phyloP scores from a whole-genome alignment of 2,113 vertebrate species.

The Abramis brama region DNA sequence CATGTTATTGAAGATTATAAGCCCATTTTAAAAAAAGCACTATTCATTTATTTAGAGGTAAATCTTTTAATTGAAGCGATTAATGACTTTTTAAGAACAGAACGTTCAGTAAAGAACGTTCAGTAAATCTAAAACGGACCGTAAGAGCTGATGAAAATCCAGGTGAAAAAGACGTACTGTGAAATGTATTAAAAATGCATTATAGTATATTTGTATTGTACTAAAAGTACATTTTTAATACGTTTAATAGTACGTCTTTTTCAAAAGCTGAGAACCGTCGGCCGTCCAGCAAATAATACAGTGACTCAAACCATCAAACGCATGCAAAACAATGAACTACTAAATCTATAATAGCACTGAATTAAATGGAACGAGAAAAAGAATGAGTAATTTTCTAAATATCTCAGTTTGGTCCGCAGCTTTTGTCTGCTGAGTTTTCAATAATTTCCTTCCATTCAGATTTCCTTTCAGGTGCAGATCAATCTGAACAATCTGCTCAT shows the following conservation, averaged over 20 bases:
- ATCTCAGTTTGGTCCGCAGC: background rate
- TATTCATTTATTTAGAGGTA: background rate
- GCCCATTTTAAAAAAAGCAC: background rate
- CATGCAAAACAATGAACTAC: background rate
- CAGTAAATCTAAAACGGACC: background rate
- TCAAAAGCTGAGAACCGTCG: background rate
- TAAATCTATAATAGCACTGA: background rate
- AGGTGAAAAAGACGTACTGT: too few species aligned
- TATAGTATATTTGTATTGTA: too few species aligned
- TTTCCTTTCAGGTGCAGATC: background rate
- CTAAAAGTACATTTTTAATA: too few species aligned
- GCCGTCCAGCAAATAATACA: background rate
- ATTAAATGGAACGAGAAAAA: background rate
- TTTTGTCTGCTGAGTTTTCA: background rate
- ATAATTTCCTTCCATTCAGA: too few species aligned
- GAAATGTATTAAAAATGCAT: too few species aligned
- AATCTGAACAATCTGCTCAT: background rate
- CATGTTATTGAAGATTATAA: background rate
- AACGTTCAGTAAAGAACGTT: too few species aligned
- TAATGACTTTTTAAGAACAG: background rate
- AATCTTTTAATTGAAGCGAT: background rate
- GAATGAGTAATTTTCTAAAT: background rate
- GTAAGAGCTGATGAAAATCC: background rate
- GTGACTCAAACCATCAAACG: background rate
- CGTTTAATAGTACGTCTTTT: too few species aligned